Evolutionary conservation across 2,888 invertebrate species (phyloP), one percentile per base, ranked within the genome.

Genomic region (Drosophila recens): DNA sequence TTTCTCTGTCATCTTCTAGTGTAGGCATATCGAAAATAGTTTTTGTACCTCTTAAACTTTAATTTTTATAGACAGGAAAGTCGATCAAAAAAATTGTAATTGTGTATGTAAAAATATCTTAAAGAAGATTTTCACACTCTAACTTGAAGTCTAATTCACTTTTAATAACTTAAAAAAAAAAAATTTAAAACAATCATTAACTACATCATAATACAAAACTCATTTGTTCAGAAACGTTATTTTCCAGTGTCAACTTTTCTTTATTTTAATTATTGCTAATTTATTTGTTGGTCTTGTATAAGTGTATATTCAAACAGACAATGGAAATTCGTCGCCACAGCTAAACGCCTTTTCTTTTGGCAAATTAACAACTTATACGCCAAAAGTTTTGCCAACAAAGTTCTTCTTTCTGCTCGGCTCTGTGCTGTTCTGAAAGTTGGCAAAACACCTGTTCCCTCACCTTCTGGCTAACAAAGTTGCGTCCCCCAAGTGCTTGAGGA

Each of bases 331-430:
- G 69, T 75, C 82, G 67, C 66, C 71, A 72, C 71, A 89, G 87
- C 59, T 85, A 87, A 84, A 81, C 87, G 82, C 87, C 88, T 69
- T 72, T 82, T 67, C 81, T 88, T 85, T 89, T 87, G 76, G 86
- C 84, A 84, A 84, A 89, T 84, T 89, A 84, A 84, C 84, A 84
- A 84, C 88, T 89, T 84, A 88, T 87, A 86, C 83, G 86, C 62
- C 64, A 61, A 85, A 75, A 84, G 73, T 82, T 87, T 87, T 33
- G 36, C 70, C 79, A 68, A 69, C 65, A 85, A 83, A 89, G 76
- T 84, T 82, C 33, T 89, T 82, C 74, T 23, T 40, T 46, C 67
- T 13, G 69, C 87, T 74, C 27, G 75, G 69, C 87, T 74, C 27
- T 78, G 20, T 20, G 33, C 40, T 46, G 34, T 56, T 43, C n/a